These are phyloP conservation scores for Acanthornis magna DNA, from an alignment of 2,797 vertebrate genomes.

Conservation along the genomic window DNA sequence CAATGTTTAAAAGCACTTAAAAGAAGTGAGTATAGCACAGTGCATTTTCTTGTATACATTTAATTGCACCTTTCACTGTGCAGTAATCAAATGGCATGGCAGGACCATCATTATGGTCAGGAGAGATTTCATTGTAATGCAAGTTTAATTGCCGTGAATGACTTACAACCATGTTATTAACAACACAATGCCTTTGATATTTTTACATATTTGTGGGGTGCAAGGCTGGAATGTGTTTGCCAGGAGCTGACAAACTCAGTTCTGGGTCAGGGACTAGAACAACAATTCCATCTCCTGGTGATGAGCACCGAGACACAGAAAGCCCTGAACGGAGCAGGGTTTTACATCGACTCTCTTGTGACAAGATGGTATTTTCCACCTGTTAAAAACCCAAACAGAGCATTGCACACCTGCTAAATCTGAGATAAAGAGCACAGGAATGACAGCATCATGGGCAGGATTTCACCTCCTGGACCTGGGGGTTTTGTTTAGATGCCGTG, in stretches of 20 bases:
- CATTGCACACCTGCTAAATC: conserved; percentile 3
- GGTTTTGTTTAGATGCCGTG: neutral
- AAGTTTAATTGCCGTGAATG: conserved; percentile 37
- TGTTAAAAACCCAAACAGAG: neutral
- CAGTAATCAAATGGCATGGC: conserved; percentile 17
- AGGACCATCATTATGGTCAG: conserved; percentile 31
- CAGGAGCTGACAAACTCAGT: conserved; percentile 16
- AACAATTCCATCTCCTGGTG: neutral
- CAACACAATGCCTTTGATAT: neutral
- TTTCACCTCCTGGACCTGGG: neutral
- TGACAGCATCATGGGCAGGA: neutral
- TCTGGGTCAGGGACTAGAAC: neutral
- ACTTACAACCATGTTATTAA: conserved; percentile 14
- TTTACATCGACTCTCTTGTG: neutral
- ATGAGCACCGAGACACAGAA: neutral
- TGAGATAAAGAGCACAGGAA: neutral
- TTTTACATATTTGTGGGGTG: neutral
- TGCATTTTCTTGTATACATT: conserved; percentile 23
- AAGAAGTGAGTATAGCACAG: conserved; percentile 34
- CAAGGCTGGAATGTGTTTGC: neutral
- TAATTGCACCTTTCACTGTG: conserved; percentile 45
- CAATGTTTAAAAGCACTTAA: conserved; percentile 54
- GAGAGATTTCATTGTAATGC: conserved; percentile 37
- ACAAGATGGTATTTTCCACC: conserved; percentile 44
- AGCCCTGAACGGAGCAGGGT: neutral